phyloP scores from a whole-genome alignment of 2,888 invertebrate genomes.

The Diloba caeruleocephala region DNA sequence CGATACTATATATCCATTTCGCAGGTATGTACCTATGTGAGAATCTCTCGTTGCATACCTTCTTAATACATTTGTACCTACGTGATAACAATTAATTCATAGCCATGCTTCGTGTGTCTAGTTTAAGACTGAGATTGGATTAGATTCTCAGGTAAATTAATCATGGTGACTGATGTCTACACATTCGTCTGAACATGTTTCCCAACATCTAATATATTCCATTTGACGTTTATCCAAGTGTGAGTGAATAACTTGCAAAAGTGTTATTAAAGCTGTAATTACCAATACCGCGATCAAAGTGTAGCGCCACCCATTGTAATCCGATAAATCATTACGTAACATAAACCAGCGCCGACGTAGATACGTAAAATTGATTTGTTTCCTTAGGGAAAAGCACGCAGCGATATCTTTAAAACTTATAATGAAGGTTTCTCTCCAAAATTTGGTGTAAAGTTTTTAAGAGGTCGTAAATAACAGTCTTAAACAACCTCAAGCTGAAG shows the following conservation, averaged over 20 bases:
- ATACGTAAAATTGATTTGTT: conserved; percentile 49
- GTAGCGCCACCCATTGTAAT: conserved; percentile 10
- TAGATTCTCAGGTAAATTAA: conserved; percentile 43
- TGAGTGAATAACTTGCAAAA: conserved; percentile 17
- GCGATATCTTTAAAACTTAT: conserved; percentile 56
- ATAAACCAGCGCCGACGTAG: conserved; percentile 13
- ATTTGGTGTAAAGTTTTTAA: conserved; percentile 48
- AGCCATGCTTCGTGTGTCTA: conserved; percentile 32
- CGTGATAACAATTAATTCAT: conserved; percentile 50
- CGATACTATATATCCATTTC: conserved; percentile 36
- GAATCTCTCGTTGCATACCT: conserved; percentile 8
- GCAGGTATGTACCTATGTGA: conserved; percentile 19
- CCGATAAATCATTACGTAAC: conserved; percentile 22
- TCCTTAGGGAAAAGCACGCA: conserved; percentile 46
- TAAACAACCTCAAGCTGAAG: conserved; percentile 36
- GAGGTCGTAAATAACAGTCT: conserved; percentile 46
- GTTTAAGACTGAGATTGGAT: conserved; percentile 40
- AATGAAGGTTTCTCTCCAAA: conserved; percentile 48
- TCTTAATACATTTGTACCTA: conserved; percentile 9
- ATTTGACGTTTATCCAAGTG: background rate
- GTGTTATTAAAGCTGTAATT: conserved; percentile 16
- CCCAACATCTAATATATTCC: conserved; percentile 26
- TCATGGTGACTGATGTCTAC: conserved; percentile 38
- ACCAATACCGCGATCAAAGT: conserved; percentile 3
- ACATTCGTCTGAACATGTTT: conserved; percentile 17